Evolutionary conservation across 2,113 vertebrate genomes (phyloP).

Genomic region (Eurypyga helias): DNA sequence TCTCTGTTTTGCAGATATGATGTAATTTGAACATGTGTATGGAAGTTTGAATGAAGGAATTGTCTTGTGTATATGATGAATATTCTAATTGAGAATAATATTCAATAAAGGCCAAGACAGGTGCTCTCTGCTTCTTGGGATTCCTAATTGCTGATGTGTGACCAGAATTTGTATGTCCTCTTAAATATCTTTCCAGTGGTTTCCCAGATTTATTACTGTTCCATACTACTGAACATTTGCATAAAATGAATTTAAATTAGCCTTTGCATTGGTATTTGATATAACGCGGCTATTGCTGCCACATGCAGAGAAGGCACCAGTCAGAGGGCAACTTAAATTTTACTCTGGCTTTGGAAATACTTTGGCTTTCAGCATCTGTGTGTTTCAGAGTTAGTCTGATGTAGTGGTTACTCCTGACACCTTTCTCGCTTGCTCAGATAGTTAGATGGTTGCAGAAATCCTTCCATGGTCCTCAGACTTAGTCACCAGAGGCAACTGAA

Average conservation of each 20-base stretch:
- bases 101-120: conserved; percentile 55
- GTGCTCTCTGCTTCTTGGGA: conserved; percentile 60
- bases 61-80: conserved; percentile 56
- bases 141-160: conserved; percentile 67
- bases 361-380: neutral
- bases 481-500: neutral
- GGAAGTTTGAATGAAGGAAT: conserved; percentile 48
- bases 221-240: conserved; percentile 13
- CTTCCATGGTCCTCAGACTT: neutral
- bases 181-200: conserved; percentile 50
- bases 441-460: neutral
- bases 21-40: conserved; percentile 30
- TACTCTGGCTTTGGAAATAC: neutral
- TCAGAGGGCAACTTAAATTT: neutral
- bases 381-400: fast-evolving
- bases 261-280: neutral
- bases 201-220: conserved; percentile 58
- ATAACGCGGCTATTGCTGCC: neutral
- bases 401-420: neutral
- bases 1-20: conserved; percentile 46
- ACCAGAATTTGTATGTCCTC: conserved; percentile 51
- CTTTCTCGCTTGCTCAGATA: neutral
- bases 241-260: conserved; percentile 50
- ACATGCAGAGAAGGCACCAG: neutral
- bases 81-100: conserved; percentile 66